Evolutionary conservation across 2,888 invertebrate genomes (phyloP).

Genomic region (Campoletis raptor): DNA sequence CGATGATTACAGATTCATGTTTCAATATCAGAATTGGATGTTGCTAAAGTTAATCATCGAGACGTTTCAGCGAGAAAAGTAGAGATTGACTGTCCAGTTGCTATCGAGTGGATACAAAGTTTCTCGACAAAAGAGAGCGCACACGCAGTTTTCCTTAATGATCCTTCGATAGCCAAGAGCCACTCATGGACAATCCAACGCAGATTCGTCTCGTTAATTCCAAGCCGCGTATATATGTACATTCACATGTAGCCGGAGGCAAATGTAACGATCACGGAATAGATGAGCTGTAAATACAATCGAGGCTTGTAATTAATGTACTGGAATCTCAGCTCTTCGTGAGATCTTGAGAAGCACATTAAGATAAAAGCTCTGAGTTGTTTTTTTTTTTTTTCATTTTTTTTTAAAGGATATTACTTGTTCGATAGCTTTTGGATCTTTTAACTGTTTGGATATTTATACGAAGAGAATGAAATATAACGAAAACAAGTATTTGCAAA

Average conservation of each 20-base stretch:
- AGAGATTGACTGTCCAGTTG: background rate
- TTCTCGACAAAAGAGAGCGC: slow-evolving; percentile 52
- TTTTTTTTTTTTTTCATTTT: too few species aligned
- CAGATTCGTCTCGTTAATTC: slow-evolving; percentile 61
- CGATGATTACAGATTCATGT: background rate
- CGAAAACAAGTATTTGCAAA: background rate
- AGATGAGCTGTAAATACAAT: slow-evolving; percentile 14
- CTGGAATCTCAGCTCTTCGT: slow-evolving; percentile 8
- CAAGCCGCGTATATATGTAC: background rate
- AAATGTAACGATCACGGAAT: slow-evolving; percentile 38
- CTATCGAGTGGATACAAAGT: slow-evolving; percentile 67
- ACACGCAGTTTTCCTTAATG: slow-evolving; percentile 63
- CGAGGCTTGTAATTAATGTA: slow-evolving; percentile 32
- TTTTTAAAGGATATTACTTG: background rate
- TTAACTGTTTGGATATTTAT: background rate
- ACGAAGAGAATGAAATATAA: background rate
- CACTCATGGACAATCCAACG: slow-evolving; percentile 50
- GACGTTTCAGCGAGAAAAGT: background rate
- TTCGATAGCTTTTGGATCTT: background rate
- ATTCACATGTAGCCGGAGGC: slow-evolving; percentile 23
- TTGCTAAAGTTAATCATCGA: background rate
- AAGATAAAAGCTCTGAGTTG: slow-evolving; percentile 7
- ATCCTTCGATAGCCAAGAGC: slow-evolving; percentile 48
- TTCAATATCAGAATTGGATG: background rate
- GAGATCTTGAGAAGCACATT: background rate